Evolutionary conservation across 2,888 invertebrate species (phyloP).

Genomic region (Elmis aenea): DNA sequence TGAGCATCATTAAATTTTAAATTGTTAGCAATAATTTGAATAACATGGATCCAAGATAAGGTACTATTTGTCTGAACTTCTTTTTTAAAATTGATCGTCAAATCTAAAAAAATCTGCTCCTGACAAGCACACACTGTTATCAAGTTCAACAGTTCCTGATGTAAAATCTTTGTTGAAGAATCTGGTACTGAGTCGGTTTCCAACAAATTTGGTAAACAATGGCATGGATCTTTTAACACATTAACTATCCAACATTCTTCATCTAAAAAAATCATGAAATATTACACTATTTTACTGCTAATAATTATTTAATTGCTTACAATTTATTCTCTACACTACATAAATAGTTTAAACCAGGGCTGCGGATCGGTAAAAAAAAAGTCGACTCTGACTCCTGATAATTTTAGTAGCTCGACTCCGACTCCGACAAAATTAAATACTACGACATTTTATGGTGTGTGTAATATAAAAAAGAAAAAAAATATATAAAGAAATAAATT

Average conservation of each 20-base stretch:
- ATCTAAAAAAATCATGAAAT: constrained; percentile 30
- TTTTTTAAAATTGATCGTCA: constrained; percentile 9
- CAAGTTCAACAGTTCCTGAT: constrained; percentile 40
- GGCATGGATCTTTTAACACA: constrained; percentile 35
- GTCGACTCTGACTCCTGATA: too few relatives aligned
- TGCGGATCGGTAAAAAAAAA: too few relatives aligned
- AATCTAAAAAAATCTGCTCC: constrained; percentile 36
- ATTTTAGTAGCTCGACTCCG: too few relatives aligned
- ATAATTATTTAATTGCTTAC: too few relatives aligned
- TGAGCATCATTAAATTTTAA: constrained; percentile 50
- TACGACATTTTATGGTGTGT: too few relatives aligned
- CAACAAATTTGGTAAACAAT: constrained; percentile 35
- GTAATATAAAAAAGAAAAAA: too few relatives aligned
- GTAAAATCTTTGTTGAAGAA: constrained; percentile 34
- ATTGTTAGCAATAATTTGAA: constrained; percentile 48
- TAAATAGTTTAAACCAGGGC: background rate
- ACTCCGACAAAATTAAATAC: too few relatives aligned
- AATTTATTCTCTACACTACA: background rate
- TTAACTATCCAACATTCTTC: constrained; percentile 36
- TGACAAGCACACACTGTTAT: constrained; percentile 38
- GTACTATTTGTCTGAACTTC: constrained; percentile 21
- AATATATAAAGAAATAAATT: background rate
- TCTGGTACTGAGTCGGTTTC: constrained; percentile 28
- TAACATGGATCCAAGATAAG: constrained; percentile 45
- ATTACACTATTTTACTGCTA: too few relatives aligned